phyloP scores from a whole-genome alignment of 2,113 vertebrate species.

The Spea multiplicata region DNA sequence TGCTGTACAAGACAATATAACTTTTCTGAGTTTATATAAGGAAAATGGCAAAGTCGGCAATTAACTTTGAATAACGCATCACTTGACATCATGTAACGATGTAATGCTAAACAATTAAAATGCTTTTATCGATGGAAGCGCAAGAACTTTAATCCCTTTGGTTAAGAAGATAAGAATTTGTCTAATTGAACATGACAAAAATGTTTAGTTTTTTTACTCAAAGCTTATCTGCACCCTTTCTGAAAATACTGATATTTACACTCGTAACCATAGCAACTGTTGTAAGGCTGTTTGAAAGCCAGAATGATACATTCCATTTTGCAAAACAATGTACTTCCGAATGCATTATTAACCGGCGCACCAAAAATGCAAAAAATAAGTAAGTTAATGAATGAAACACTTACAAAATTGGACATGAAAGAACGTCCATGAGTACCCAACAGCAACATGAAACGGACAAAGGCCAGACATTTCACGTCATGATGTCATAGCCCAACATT shows the following conservation, averaged over 20 bases:
- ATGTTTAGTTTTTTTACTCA: neutral
- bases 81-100: neutral
- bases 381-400: no score
- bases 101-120: neutral
- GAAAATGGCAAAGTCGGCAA: neutral
- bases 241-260: no score
- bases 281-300: no score
- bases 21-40: neutral
- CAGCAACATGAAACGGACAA: neutral
- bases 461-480: no score
- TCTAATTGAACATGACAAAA: neutral
- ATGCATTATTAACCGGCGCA: no score
- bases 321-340: no score
- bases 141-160: neutral
- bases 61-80: neutral
- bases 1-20: neutral
- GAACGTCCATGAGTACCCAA: neutral
- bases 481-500: neutral
- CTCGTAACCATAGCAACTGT: no score
- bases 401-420: no score
- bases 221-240: neutral
- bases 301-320: no score
- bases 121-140: neutral
- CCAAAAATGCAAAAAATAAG: no score
- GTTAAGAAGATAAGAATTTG: neutral